Evolutionary conservation across 2,888 invertebrate genomes (phyloP), one percentile per base, ranked within the genome.

Genomic region (Mythimna pallens): DNA sequence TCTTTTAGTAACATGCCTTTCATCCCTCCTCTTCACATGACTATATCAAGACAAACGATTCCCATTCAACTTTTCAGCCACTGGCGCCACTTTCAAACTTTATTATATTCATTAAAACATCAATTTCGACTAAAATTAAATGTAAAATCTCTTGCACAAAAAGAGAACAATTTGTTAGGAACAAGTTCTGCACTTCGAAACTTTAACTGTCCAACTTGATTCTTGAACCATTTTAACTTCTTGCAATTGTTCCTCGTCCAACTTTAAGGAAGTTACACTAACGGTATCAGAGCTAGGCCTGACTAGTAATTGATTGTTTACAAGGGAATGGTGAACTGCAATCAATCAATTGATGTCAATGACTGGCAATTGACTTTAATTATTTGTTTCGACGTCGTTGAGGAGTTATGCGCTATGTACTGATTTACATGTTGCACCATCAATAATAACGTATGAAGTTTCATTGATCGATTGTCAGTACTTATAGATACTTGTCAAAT

Each of bases 261-360:
- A 73, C 50, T 71, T 73, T 57, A 54, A 58, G 73, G 72, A 61
- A 69, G 58, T 54, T 43, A n/a, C 8, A 25, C 25, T 52, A 61
- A 70, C 50, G 12, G 58, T 54, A 69, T 75, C 50, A 47, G 50
- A 80, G 25, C 50, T 40, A 43, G 14, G 36, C 30, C 34, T 63
- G 59, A n/a, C 20, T 64, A 30, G 57, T 70, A 52, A 74, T 80
- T 65, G 78, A 84, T 86, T 86, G 86, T 84, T 78, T 78, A 84
- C 84, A 83, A 87, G 84, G 84, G 84, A 75, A 74, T 80, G 79
- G 78, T 85, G 75, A 47, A 47, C 72, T 73, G 47, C 64, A 78
- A 80, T 85, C 88, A 88, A 90, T 90, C 89, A 92, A 93, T 93
- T 93, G 92, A 76, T 82, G 76, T 77, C 85, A 89, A 90, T 90